phyloP scores from a whole-genome alignment of 2,113 vertebrate genomes.

The Pica pica region DNA sequence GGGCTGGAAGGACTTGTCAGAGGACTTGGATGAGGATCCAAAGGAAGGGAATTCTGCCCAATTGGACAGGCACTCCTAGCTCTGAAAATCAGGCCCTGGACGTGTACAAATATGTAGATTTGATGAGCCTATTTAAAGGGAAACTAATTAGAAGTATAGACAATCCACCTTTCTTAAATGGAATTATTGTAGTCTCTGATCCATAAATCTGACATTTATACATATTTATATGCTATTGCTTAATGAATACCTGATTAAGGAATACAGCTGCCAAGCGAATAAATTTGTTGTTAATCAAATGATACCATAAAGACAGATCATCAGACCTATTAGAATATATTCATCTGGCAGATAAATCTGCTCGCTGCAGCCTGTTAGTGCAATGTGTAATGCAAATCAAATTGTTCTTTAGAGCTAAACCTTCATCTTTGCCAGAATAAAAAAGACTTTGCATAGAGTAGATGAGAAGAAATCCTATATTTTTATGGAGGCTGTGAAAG shows the following conservation, averaged over 20 bases:
- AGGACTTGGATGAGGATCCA: not conserved
- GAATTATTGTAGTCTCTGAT: constrained; percentile 58
- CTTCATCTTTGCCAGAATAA: constrained; percentile 16
- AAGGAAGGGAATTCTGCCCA: not conserved
- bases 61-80: not conserved
- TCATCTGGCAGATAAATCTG: constrained; percentile 57
- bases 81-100: not conserved
- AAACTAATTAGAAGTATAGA: constrained; percentile 40
- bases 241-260: constrained; percentile 73
- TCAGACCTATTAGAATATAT: constrained; percentile 70
- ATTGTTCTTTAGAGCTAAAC: constrained; percentile 49
- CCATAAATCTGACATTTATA: constrained; percentile 71
- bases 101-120: not conserved
- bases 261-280: constrained; percentile 73
- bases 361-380: constrained; percentile 24
- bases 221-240: constrained; percentile 69
- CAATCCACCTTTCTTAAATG: constrained; percentile 48
- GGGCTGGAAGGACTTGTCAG: not conserved
- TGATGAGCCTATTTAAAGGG: constrained; percentile 7
- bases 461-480: constrained; percentile 35
- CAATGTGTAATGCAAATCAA: constrained; percentile 28
- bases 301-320: constrained; percentile 68
- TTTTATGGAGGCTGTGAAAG: not conserved
- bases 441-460: not conserved
- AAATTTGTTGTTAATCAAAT: constrained; percentile 74